Conservation (phyloP, 2,797 vertebrate species). For the Spea hammondii region DNA sequence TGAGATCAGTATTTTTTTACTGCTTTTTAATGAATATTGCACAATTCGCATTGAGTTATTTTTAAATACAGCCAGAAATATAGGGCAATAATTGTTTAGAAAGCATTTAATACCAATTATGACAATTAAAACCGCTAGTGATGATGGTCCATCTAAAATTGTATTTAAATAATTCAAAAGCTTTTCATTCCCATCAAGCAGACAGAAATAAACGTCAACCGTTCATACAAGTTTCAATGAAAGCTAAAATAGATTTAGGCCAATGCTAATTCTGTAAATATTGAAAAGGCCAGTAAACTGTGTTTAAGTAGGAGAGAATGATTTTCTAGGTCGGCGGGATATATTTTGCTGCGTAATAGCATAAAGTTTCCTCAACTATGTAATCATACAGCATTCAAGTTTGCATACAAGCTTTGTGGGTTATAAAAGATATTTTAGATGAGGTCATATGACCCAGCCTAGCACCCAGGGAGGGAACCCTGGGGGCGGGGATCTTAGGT, state of each 20-base stretch:
- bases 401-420: background rate
- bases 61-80: slow-evolving; percentile 21
- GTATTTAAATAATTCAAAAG: slow-evolving; percentile 13
- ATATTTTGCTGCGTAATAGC: background rate
- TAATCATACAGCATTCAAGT: background rate
- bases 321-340: slow-evolving; percentile 43
- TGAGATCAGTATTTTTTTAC: no score
- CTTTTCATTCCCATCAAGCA: background rate
- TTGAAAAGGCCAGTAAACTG: slow-evolving; percentile 12
- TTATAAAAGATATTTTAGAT: background rate
- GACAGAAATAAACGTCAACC: slow-evolving; percentile 17
- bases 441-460: no score
- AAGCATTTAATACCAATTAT: slow-evolving; percentile 5
- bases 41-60: background rate
- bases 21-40: no score
- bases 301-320: slow-evolving; percentile 14
- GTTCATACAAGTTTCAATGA: background rate
- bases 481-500: no score
- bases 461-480: no score
- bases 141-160: background rate
- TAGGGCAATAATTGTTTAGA: slow-evolving; percentile 31
- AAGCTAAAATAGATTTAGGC: slow-evolving; percentile 39
- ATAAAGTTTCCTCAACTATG: background rate
- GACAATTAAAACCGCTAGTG: slow-evolving; percentile 12
- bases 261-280: slow-evolving; percentile 27